Base-by-base conservation (phyloP, 1,140 invertebrate genomes). In the Drosophila miranda region DNA sequence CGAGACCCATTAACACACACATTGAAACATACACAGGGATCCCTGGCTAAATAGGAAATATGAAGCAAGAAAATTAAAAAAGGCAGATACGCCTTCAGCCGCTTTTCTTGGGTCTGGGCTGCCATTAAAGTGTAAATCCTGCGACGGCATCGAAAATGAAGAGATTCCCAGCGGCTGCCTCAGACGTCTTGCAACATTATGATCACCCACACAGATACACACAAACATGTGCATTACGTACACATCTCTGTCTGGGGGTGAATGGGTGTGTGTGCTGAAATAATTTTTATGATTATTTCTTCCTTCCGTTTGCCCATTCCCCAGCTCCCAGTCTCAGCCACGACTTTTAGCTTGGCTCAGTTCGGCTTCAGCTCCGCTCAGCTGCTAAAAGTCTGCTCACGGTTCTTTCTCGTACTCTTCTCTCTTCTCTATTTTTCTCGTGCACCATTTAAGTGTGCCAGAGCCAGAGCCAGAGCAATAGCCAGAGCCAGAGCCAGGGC, bases 211-310 rank as follows among this genome's bases (percentile, higher is more conserved):
- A 53, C 51, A 52, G 49, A 67, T 54, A 57, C 63, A 44, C 68
- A 30, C 46, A 61, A 52, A 76, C 54, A 52, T 48, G 63, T 71
- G 55, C 66, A 59, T 49, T 51, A 55, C 43, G 55, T 8, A 30
- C 28, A 30, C 28, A 30, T 9, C 28, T 8, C 8, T 30, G 3
- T 9, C 9, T n/a, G 13, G 23, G 19, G 13, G 6, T 6, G 45
- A 9, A 43, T 45, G 48, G 60, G 60, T 64, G 62, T 68, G 68
- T 73, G 73, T 64, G 74, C 61, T 87, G 70, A 87, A 87, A 87
- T 87, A 87, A 87, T 87, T 87, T 87, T 87, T 87, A 87, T 87
- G 82, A 87, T 87, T 87, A 87, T 87, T 87, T 87, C 82, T 87
- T 87, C 82, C 82, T 87, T 87, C 82, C 82, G 81, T 57, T 61